Conservation (phyloP, 2,888 invertebrate genomes). For the Plagodis pulveraria region DNA sequence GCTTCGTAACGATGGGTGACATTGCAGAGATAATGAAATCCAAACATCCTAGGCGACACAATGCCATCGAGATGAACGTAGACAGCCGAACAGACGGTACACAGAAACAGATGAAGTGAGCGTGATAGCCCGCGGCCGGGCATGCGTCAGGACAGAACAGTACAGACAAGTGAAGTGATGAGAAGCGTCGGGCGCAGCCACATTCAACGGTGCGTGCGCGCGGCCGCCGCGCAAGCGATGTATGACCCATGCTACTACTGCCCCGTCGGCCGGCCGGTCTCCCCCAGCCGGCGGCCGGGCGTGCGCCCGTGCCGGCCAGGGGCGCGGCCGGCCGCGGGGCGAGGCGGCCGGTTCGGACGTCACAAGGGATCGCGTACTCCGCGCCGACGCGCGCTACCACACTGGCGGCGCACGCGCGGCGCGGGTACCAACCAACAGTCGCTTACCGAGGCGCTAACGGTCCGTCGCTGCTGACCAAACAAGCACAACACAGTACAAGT, state of each 20-base stretch:
- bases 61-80: slow-evolving; percentile 80
- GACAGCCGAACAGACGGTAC: slow-evolving; percentile 81
- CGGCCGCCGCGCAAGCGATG: slow-evolving; percentile 83
- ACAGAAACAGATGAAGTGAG: slow-evolving; percentile 84
- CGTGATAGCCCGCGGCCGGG: slow-evolving; percentile 83
- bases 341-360: slow-evolving; percentile 76
- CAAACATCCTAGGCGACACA: slow-evolving; percentile 76
- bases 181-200: slow-evolving; percentile 84
- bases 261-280: slow-evolving; percentile 47
- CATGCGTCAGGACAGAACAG: slow-evolving; percentile 84
- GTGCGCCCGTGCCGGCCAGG: slow-evolving; percentile 27
- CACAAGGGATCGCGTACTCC: slow-evolving; percentile 78
- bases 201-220: slow-evolving; percentile 83
- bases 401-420: slow-evolving; percentile 68
- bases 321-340: slow-evolving; percentile 41
- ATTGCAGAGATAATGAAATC: slow-evolving; percentile 78
- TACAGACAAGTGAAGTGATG: slow-evolving; percentile 84
- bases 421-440: slow-evolving; percentile 65
- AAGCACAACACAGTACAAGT: slow-evolving; percentile 82
- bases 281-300: slow-evolving; percentile 25
- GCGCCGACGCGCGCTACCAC: slow-evolving; percentile 71
- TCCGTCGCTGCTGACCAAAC: slow-evolving; percentile 85
- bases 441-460: slow-evolving; percentile 84
- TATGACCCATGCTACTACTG: slow-evolving; percentile 84
- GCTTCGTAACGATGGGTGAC: slow-evolving; percentile 80